Evolutionary conservation across 2,797 vertebrate genomes (phyloP), one percentile per base, ranked within the genome.

Genomic region (Cuculus canorus): DNA sequence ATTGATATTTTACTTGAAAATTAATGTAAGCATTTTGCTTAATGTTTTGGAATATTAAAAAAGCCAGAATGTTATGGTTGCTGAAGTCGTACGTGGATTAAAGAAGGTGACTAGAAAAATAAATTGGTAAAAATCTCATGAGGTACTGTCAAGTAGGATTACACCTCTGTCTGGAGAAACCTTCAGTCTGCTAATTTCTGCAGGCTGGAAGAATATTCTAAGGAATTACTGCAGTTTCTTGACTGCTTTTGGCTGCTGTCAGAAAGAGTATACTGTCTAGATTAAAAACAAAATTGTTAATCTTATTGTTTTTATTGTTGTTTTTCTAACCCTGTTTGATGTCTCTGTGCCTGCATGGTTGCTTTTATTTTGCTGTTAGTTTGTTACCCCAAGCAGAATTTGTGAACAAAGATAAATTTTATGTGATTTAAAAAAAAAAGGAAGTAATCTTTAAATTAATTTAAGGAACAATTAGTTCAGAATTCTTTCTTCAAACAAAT

Each of bases 101-200:
- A 64, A 70, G 16, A 53, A 35, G 16, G 28, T 3, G 5, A 10
- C 52, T 28, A 21, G 16, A 23, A 0, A 0, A 66, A 48, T 66
- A 48, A 54, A 43, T 48, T 33, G 18, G 53, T 53, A 59, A 77
- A 87, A 84, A 56, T 4, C 8, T 8, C 5, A 7, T 2, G 4
- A 28, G 12, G 37, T 82, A 30, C 9, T 75, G 3, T 59, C 82
- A 88, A 59, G 50, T 24, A 47, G 45, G 54, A 2, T 60, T 63
- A n/a, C 10, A 39, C 17, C 21, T 35, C n/a, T 37, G 7, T 33
- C 30, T 72, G 50, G 17, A 86, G 39, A 33, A 84, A 64, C 17
- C 4, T 56, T 65, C 13, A 43, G 6, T 53, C 25, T 86, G 45
- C 17, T 53, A 35, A 54, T 73, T 77, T 23, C 54, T 79, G 35